phyloP scores from a whole-genome alignment of 53 echinoderm and acorn worm genomes.

The Apostichopus leukothele region DNA sequence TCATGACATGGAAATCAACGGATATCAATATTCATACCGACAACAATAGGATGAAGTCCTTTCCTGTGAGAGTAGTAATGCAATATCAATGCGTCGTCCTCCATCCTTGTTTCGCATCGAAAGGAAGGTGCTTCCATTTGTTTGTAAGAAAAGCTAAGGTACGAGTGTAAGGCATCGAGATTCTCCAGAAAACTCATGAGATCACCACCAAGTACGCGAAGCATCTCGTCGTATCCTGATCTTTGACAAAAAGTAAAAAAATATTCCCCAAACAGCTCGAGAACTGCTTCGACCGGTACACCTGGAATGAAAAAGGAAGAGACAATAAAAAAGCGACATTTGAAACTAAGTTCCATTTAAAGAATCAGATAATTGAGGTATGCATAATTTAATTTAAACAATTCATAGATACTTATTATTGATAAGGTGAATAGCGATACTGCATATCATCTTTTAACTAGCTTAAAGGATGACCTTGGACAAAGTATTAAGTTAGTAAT shows the following conservation, averaged over 20 bases:
- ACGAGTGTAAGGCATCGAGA: slow-evolving; percentile 92
- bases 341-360: not conserved
- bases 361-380: too few relatives aligned
- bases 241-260: slow-evolving; percentile 95
- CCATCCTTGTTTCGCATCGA: slow-evolving; percentile 73
- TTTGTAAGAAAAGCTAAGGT: slow-evolving; percentile 96
- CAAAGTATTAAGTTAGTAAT: too few relatives aligned
- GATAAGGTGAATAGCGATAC: too few relatives aligned
- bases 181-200: slow-evolving; percentile 94
- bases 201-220: slow-evolving; percentile 86
- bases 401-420: too few relatives aligned
- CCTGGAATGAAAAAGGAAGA: slow-evolving; percentile 47
- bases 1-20: too few relatives aligned
- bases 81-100: slow-evolving; percentile 80
- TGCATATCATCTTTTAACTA: too few relatives aligned
- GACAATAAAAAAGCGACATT: not conserved
- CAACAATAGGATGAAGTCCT: slow-evolving; percentile 93
- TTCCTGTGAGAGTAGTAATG: slow-evolving; percentile 97
- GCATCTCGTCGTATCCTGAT: slow-evolving; percentile 98
- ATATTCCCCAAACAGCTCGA: slow-evolving; percentile 92
- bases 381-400: too few relatives aligned
- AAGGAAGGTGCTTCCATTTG: slow-evolving; percentile 98
- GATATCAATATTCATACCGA: slow-evolving; percentile 61
- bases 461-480: too few relatives aligned
- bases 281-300: slow-evolving; percentile 66